Evolutionary conservation across 2,797 vertebrate species (phyloP).

Genomic region (Taenioides sp.): DNA sequence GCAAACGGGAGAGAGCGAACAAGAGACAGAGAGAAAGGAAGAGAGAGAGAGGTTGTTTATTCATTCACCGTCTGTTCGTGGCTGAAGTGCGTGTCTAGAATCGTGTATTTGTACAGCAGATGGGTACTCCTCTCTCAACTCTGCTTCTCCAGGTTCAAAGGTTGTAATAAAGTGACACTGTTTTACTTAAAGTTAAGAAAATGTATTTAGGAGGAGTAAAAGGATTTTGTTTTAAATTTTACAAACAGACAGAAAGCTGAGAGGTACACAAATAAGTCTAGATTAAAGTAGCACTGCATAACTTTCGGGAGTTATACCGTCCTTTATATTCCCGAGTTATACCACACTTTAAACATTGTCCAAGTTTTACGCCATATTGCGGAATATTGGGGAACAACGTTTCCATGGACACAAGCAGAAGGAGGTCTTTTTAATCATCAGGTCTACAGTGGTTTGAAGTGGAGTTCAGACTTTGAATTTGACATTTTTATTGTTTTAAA

Average conservation of each 20-base stretch:
- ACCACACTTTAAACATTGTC: too few species aligned
- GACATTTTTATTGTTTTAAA: too few species aligned
- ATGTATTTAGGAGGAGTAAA: not conserved
- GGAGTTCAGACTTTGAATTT: too few species aligned
- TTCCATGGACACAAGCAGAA: too few species aligned
- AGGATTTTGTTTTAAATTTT: not conserved
- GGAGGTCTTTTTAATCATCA: too few species aligned
- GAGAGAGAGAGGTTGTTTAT: constrained; percentile 35
- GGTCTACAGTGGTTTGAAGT: too few species aligned
- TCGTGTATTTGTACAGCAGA: constrained; percentile 51
- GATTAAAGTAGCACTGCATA: not conserved
- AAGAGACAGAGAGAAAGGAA: not conserved
- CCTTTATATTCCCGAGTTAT: too few species aligned
- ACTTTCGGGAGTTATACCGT: too few species aligned
- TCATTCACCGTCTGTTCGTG: constrained; percentile 46
- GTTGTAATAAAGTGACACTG: constrained; percentile 5
- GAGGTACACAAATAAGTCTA: not conserved
- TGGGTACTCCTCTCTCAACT: constrained; percentile 44
- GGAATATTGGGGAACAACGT: too few species aligned
- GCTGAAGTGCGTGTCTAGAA: constrained; percentile 52
- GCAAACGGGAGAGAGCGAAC: not conserved
- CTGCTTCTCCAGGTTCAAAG: constrained; percentile 37
- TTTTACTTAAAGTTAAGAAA: not conserved
- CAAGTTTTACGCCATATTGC: too few species aligned
- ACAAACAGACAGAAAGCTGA: not conserved